phyloP scores from a whole-genome alignment of 2,797 vertebrate species.

The Neopelma chrysocephalum region DNA sequence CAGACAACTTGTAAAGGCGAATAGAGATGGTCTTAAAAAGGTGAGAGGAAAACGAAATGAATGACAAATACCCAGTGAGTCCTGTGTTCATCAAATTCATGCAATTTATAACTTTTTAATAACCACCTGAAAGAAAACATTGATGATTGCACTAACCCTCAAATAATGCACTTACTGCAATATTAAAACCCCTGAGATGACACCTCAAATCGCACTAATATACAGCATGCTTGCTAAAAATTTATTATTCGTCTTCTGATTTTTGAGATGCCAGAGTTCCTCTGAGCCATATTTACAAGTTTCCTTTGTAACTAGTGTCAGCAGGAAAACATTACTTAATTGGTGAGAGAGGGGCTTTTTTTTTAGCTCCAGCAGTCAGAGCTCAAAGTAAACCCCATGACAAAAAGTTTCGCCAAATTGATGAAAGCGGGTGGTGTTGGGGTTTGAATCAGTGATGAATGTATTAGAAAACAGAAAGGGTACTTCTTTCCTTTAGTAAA shows the following conservation, averaged over 20 bases:
- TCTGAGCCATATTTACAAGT: neutral
- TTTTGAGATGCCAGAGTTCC: neutral
- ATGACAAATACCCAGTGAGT: neutral
- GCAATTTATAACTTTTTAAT: neutral
- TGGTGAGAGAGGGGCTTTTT: neutral
- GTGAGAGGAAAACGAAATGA: neutral
- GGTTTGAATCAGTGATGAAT: neutral
- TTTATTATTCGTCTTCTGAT: neutral
- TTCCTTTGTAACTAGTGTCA: neutral
- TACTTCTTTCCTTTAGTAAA: neutral
- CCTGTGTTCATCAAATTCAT: neutral
- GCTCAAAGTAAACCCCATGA: neutral
- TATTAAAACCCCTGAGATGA: neutral
- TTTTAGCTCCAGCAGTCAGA: neutral
- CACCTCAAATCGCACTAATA: neutral
- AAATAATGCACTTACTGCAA: neutral
- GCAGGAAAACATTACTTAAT: neutral
- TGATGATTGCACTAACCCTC: neutral
- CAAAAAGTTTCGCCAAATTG: neutral
- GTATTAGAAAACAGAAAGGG: neutral
- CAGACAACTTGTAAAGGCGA: neutral
- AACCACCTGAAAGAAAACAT: neutral
- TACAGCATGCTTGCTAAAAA: neutral
- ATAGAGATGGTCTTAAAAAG: neutral
- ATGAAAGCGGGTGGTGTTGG: neutral